Conservation (phyloP, 30 jellyfish, hydroid and myxozoan genomes). For the Hydra vulgaris region DNA sequence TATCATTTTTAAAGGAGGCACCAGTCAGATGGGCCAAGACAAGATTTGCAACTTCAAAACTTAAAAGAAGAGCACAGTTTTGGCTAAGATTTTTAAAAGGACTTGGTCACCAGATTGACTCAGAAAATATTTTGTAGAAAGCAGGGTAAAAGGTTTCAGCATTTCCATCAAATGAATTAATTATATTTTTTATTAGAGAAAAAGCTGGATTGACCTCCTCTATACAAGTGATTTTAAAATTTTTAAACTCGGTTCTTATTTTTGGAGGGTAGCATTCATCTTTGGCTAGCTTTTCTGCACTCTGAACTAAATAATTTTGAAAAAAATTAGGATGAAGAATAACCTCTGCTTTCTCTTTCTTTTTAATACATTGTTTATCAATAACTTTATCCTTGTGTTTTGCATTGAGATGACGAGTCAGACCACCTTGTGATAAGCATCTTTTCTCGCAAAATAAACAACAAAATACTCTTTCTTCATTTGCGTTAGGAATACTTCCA, state of each 20-base stretch:
- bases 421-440: constrained; percentile 16
- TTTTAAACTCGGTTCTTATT: constrained; percentile 6
- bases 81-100: constrained; percentile 27
- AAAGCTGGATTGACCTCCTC: neutral
- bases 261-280: constrained; percentile 20
- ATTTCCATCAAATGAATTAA: constrained; percentile 39
- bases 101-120: constrained; percentile 9
- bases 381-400: constrained; percentile 6
- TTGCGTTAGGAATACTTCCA: neutral
- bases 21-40: constrained; percentile 51
- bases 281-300: neutral
- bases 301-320: neutral
- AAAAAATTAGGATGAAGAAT: neutral
- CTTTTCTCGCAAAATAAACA: neutral
- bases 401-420: constrained; percentile 15
- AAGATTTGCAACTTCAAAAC: constrained; percentile 55
- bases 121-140: constrained; percentile 14
- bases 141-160: constrained; percentile 37
- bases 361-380: neutral
- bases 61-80: constrained; percentile 25
- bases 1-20: constrained; percentile 4
- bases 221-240: neutral
- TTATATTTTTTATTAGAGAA: constrained; percentile 20
- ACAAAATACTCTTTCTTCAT: neutral
- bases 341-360: constrained; percentile 1